A percentile compares a stretch with the other conserved stretches of the same genome.
Evolutionary conservation across 2,888 invertebrate species (phyloP).

Genomic region (Dorcus hopei): DNA sequence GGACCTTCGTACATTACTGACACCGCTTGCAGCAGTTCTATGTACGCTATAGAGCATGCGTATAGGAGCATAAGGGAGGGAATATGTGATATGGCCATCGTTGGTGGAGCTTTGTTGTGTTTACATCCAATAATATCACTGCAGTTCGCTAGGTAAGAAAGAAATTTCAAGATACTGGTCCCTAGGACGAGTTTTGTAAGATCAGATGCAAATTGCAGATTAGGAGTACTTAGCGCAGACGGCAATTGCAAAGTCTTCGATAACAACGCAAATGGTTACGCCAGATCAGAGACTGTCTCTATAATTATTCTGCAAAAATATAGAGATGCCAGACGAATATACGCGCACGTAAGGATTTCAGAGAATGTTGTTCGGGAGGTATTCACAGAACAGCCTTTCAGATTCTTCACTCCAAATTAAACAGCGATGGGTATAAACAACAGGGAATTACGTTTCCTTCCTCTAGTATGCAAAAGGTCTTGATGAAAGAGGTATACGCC

Average conservation of each 20-base stretch:
- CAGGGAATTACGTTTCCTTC: slow-evolving; percentile 47
- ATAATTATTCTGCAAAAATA: slow-evolving; percentile 70
- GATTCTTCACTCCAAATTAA: slow-evolving; percentile 40
- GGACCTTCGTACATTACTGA: slow-evolving; percentile 86
- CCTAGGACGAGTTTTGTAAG: no score
- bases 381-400: background rate
- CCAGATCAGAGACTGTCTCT: slow-evolving; percentile 75
- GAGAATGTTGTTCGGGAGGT: background rate
- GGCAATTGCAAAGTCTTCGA: slow-evolving; percentile 92
- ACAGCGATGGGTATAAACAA: slow-evolving; percentile 45
- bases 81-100: slow-evolving; percentile 83
- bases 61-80: slow-evolving; percentile 74
- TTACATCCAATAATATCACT: slow-evolving; percentile 85
- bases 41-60: slow-evolving; percentile 82
- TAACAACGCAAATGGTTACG: slow-evolving; percentile 76
- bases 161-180: slow-evolving; percentile 20
- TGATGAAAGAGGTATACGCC: slow-evolving; percentile 63
- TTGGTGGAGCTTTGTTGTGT: slow-evolving; percentile 82
- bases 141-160: slow-evolving; percentile 70
- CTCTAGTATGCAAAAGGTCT: slow-evolving; percentile 56
- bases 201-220: slow-evolving; percentile 39
- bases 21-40: slow-evolving; percentile 93
- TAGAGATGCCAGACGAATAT: slow-evolving; percentile 51
- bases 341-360: slow-evolving; percentile 46
- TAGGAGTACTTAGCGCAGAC: slow-evolving; percentile 77